phyloP scores from a whole-genome alignment of 1,140 invertebrate genomes.

The Latrodectus geometricus region DNA sequence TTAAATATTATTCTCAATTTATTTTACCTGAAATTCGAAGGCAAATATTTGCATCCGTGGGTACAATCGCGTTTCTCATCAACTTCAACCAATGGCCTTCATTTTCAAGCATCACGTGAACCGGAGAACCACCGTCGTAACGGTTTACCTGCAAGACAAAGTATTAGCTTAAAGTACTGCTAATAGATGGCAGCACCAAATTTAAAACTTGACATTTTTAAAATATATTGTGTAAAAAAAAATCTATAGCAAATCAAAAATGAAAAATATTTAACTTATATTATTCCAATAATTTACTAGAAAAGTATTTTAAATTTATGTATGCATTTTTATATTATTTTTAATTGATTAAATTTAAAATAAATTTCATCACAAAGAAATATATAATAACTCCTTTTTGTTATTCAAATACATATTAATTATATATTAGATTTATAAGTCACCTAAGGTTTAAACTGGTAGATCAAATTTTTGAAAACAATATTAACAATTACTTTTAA shows the following conservation, averaged over 20 bases:
- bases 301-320: not conserved
- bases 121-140: constrained; percentile 49
- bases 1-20: no score
- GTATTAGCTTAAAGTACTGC: not conserved
- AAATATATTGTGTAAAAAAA: not conserved
- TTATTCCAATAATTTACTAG: not conserved
- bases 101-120: constrained; percentile 60
- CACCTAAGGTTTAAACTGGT: no score
- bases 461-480: no score
- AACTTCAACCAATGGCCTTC: constrained; percentile 59
- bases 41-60: constrained; percentile 59
- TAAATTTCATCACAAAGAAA: not conserved
- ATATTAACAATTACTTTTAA: constrained; percentile 23
- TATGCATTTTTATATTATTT: not conserved
- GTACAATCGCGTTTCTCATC: constrained; percentile 49
- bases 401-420: no score
- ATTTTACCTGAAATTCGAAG: constrained; percentile 47
- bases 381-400: not conserved
- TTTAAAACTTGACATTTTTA: not conserved
- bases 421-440: no score
- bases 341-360: not conserved
- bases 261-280: not conserved
- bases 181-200: constrained; percentile 40
- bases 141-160: constrained; percentile 39
- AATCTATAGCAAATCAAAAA: not conserved